Evolutionary conservation across 2,888 invertebrate genomes (phyloP), one percentile per base, ranked within the genome.

Genomic region (Microctonus hyperodae): DNA sequence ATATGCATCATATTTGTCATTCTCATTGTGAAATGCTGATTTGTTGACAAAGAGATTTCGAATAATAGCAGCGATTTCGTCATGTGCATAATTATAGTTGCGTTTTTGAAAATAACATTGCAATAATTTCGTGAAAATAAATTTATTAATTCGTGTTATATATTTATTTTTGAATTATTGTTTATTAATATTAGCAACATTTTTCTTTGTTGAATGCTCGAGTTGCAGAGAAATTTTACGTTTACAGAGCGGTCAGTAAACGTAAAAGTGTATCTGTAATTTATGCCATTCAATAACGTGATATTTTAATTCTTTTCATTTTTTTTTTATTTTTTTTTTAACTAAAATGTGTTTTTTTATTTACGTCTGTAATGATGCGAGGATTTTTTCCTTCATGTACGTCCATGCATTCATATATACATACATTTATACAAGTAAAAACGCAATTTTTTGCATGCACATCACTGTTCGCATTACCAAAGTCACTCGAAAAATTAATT

Each of bases 211-310:
- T 25, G 67, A 40, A 58, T 48, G 59, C 22, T 37, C 37, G 16
- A 28, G 48, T 65, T 7, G n/a, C 60, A 67, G 77, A 71, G 75
- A 80, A 81, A 81, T 81, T 75, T 79, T 78, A 72, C 69, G 73
- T 72, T 82, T 81, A 81, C 78, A 73, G 74, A 76, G 80, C 82
- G 81, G 81, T 82, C 78, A 64, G 79, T 82, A 80, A 79, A 75
- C 72, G 70, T 70, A 78, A 80, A 75, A 80, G 74, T 76, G 75
- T 78, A 78, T 71, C 76, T 70, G 65, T 58, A 16, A 37, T 50
- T 58, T 44, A 59, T 37, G 33, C 56, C 13, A 53, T 58, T 55
- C 33, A 22, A 11, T 58, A n/a, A 16, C 40, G 58, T 25, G 58
- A 64, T 53, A 9, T 44, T 56, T 63, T 16, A 35, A 33, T 60